A percentile compares a stretch with the other conserved stretches of the same genome.
Evolutionary conservation across 2,888 invertebrate genomes (phyloP).

Genomic region (Cyrtodaria siliqua): DNA sequence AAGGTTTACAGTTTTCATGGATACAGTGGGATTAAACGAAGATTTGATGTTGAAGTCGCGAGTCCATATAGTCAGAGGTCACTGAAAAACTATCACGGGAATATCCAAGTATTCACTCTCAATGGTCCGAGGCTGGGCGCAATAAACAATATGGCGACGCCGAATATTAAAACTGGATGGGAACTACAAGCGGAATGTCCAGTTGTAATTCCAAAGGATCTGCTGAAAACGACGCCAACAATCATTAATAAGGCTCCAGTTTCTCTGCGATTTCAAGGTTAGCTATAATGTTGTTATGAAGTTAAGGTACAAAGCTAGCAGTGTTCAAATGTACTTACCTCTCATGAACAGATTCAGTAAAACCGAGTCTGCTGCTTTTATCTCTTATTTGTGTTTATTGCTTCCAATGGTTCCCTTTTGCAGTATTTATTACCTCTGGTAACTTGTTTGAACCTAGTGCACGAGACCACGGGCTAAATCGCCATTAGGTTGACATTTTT

Average conservation of each 20-base stretch:
- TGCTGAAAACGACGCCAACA: conserved; percentile 33
- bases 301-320: too few relatives aligned
- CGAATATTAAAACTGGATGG: conserved; percentile 38
- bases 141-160: conserved; percentile 19
- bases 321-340: too few relatives aligned
- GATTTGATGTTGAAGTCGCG: conserved; percentile 42
- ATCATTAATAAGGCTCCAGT: conserved; percentile 49
- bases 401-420: too few relatives aligned
- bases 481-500: too few relatives aligned
- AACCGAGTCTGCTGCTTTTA: too few relatives aligned
- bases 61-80: conserved; percentile 50
- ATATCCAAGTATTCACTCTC: conserved; percentile 35
- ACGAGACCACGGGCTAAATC: too few relatives aligned
- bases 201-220: conserved; percentile 47
- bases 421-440: too few relatives aligned
- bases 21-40: conserved; percentile 37
- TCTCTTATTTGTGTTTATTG: too few relatives aligned
- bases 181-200: conserved; percentile 45
- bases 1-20: conserved; percentile 49
- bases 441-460: too few relatives aligned
- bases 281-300: too few relatives aligned
- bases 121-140: conserved; percentile 18
- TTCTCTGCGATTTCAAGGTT: conserved; percentile 48
- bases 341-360: too few relatives aligned
- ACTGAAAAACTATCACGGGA: conserved; percentile 50